Evolutionary conservation across 2,888 invertebrate genomes (phyloP).

Genomic region (Venusia cambrica): DNA sequence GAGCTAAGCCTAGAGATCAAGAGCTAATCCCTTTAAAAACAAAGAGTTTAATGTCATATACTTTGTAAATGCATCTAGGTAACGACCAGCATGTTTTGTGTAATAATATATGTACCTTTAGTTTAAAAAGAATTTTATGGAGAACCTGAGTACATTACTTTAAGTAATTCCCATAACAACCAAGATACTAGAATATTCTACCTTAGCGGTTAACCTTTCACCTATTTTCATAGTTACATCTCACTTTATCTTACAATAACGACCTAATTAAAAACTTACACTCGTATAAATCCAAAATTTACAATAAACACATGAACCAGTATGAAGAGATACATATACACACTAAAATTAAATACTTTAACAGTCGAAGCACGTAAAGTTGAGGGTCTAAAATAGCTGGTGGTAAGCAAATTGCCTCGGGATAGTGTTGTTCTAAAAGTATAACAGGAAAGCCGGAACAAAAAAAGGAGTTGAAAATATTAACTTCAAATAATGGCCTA

Average conservation of each 20-base stretch:
- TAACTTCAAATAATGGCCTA: not conserved
- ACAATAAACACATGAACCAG: conserved; percentile 26
- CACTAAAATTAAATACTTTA: conserved; percentile 20
- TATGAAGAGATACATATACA: conserved; percentile 22
- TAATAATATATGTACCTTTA: no score
- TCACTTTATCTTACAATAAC: conserved; percentile 22
- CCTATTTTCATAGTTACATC: conserved; percentile 7
- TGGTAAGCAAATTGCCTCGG: conserved; percentile 30
- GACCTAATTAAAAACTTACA: conserved; percentile 36
- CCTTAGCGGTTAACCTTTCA: no score
- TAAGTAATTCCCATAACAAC: no score
- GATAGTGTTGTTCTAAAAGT: conserved; percentile 10
- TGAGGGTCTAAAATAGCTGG: conserved; percentile 26
- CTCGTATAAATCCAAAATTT: conserved; percentile 30
- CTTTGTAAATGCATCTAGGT: no score
- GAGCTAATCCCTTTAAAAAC: no score
- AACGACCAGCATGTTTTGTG: no score
- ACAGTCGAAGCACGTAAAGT: conserved; percentile 22
- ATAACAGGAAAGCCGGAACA: conserved; percentile 3
- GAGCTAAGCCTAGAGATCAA: no score
- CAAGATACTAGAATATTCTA: no score
- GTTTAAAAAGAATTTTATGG: no score
- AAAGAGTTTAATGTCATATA: no score
- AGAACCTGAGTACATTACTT: no score
- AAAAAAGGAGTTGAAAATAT: not conserved